These are phyloP conservation scores for Oxytorus armatus DNA, from an alignment of 2,888 invertebrate genomes.

Conservation along the genomic window DNA sequence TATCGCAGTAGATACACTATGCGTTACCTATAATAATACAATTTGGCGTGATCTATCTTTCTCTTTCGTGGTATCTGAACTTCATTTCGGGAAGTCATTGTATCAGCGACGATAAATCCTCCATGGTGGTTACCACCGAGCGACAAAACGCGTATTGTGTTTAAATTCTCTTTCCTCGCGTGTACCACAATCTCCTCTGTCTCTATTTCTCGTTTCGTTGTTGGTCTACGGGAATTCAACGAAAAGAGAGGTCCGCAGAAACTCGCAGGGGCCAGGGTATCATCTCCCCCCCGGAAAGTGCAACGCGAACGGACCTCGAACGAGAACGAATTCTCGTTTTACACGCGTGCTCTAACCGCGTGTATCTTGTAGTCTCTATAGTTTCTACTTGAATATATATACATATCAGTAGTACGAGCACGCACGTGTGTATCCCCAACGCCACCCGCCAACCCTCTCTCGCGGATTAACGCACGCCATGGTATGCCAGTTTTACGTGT, in stretches of 20 bases:
- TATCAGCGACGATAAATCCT: constrained; percentile 66
- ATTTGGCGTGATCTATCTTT: constrained; percentile 41
- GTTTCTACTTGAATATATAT: constrained; percentile 9
- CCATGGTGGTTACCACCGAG: constrained; percentile 36
- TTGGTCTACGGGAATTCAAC: constrained; percentile 37
- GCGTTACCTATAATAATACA: constrained; percentile 55
- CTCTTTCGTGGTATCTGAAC: constrained; percentile 54
- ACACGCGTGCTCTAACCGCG: constrained; percentile 49
- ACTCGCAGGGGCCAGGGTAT: constrained; percentile 15
- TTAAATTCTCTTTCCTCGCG: constrained; percentile 36
- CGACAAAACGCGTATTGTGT: constrained; percentile 68
- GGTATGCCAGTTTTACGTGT: constrained; percentile 61
- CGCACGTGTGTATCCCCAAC: constrained; percentile 60
- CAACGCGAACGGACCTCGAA: constrained; percentile 32
- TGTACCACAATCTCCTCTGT: not conserved
- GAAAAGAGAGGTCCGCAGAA: constrained; percentile 21
- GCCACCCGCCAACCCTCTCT: constrained; percentile 24
- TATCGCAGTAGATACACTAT: constrained; percentile 31
- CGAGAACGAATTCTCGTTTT: constrained; percentile 41
- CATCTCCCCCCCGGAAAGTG: constrained; percentile 17
- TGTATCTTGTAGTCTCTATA: constrained; percentile 30
- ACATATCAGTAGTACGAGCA: constrained; percentile 32
- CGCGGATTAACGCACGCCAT: constrained; percentile 68
- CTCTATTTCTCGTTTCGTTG: constrained; percentile 25
- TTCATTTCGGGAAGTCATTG: constrained; percentile 71